Percentiles rank a stretch among this genome's conserved stretches.
Conservation (phyloP, 2,797 vertebrate species). For the Salmo trutta region DNA sequence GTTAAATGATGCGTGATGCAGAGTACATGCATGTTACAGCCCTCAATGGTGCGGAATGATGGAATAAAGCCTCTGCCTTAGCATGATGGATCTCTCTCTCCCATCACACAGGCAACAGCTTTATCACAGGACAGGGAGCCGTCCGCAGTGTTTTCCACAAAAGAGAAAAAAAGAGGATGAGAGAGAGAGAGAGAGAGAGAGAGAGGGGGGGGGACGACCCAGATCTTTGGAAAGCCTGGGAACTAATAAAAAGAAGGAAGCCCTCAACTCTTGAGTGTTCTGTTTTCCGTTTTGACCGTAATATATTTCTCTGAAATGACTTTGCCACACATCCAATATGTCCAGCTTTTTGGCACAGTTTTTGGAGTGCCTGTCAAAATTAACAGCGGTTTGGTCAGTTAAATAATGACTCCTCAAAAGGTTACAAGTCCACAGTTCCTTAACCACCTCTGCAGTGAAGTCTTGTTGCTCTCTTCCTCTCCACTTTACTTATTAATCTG, state of each 20-base stretch:
- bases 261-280: constrained; percentile 51
- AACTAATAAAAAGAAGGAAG: constrained; percentile 67
- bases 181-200: constrained; percentile 33
- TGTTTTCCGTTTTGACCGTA: constrained; percentile 50
- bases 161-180: constrained; percentile 30
- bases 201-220: constrained; percentile 34
- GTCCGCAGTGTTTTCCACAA: constrained; percentile 60
- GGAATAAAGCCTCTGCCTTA: constrained; percentile 58
- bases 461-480: constrained; percentile 31
- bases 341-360: constrained; percentile 30
- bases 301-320: constrained; percentile 55
- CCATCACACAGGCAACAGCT: constrained; percentile 71
- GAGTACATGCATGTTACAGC: constrained; percentile 64
- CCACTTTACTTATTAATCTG: background rate
- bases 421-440: background rate
- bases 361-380: constrained; percentile 40
- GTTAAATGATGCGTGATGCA: constrained; percentile 70
- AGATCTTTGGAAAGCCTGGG: constrained; percentile 54
- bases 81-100: constrained; percentile 71
- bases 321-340: constrained; percentile 38
- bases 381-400: constrained; percentile 29
- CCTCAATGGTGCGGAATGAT: constrained; percentile 68
- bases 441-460: constrained; percentile 29
- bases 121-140: constrained; percentile 75
- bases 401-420: constrained; percentile 13